Evolutionary conservation across 2,113 vertebrate genomes (phyloP).

Genomic region (Crocuta crocuta): DNA sequence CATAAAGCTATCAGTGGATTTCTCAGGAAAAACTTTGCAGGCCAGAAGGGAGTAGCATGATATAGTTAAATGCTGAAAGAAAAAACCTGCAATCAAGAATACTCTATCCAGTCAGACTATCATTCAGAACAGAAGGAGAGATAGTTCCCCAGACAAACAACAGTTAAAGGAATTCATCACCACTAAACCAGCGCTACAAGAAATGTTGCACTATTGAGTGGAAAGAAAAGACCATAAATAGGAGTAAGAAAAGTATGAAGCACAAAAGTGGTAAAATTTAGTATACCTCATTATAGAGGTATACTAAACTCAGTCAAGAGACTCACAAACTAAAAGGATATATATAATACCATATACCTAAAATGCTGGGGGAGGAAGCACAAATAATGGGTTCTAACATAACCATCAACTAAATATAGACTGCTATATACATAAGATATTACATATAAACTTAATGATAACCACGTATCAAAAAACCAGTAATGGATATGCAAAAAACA

Average conservation of each 20-base stretch:
- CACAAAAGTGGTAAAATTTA: not conserved
- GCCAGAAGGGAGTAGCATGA: not conserved
- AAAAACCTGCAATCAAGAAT: not conserved
- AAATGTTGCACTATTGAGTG: not conserved
- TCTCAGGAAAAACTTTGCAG: not conserved
- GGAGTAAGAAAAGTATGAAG: not conserved
- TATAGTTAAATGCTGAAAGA: not conserved
- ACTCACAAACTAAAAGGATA: not conserved
- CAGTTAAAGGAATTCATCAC: not conserved
- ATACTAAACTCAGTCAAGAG: not conserved
- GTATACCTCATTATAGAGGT: not conserved
- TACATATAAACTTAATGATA: not conserved
- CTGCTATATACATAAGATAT: not conserved
- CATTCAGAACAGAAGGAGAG: not conserved
- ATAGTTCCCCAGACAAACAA: not conserved
- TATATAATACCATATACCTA: not conserved
- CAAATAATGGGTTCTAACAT: not conserved
- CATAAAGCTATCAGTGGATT: not conserved
- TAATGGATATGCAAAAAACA: not conserved
- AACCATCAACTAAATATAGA: not conserved
- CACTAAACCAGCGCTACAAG: not conserved
- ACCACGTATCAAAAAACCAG: not conserved
- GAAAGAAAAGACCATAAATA: not conserved
- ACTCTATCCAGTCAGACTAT: not conserved
- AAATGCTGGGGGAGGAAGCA: not conserved